Evolutionary conservation across 2,888 invertebrate species (phyloP).

Genomic region (Dioctria rufipes): DNA sequence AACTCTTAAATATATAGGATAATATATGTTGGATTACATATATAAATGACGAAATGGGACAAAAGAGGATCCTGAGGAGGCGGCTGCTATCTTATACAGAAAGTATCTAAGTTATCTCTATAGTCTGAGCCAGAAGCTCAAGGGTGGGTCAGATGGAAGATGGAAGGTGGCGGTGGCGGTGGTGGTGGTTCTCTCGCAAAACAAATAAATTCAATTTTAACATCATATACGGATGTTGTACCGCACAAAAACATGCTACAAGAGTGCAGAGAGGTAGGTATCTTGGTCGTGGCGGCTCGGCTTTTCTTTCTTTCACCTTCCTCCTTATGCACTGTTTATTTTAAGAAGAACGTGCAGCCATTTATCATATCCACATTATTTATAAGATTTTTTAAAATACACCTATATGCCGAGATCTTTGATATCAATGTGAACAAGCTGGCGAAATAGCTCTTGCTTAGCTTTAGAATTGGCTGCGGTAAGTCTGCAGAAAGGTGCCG

Average conservation of each 20-base stretch:
- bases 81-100: neutral
- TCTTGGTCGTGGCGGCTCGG: neutral
- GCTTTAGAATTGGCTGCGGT: neutral
- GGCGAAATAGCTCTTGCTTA: conserved; percentile 7
- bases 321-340: neutral
- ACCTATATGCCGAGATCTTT: neutral
- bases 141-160: neutral
- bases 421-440: conserved; percentile 24
- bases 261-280: neutral
- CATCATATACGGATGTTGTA: conserved; percentile 26
- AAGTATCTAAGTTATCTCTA: neutral
- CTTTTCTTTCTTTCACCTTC: neutral
- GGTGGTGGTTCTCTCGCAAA: neutral
- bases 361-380: conserved; percentile 41
- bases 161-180: neutral
- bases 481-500: neutral
- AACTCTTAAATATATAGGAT: neutral
- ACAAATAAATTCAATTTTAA: conserved; percentile 28
- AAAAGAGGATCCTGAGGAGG: conserved; percentile 8
- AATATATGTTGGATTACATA: too few relatives aligned
- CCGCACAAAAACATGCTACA: too few relatives aligned
- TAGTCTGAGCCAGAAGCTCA: neutral
- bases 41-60: conserved; percentile 38
- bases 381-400: conserved; percentile 19
- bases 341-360: conserved; percentile 27